Evolutionary conservation across 2,797 vertebrate species (phyloP).

Genomic region (Micromesistius poutassou): DNA sequence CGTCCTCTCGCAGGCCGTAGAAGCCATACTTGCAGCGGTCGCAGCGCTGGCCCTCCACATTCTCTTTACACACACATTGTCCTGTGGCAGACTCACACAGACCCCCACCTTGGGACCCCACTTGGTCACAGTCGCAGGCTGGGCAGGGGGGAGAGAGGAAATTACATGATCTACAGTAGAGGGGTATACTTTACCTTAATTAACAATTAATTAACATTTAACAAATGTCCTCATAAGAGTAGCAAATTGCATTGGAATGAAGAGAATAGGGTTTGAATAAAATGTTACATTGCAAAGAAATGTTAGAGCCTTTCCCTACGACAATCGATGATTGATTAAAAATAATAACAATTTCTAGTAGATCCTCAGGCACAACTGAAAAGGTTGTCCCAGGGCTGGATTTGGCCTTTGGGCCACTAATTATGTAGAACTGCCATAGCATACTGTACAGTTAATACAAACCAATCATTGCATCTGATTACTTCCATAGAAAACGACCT

Average conservation of each 20-base stretch:
- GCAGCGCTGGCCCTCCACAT: conserved; percentile 80
- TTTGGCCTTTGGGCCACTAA: not conserved
- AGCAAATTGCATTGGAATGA: not conserved
- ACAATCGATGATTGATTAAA: not conserved
- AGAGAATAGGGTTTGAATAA: not conserved
- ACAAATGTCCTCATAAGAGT: no score
- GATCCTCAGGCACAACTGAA: no score
- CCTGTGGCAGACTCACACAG: conserved; percentile 74
- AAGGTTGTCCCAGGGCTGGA: no score
- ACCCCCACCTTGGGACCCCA: conserved; percentile 64
- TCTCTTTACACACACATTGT: conserved; percentile 79
- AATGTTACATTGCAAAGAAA: not conserved
- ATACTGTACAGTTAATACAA: not conserved
- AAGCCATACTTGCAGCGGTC: conserved; percentile 77
- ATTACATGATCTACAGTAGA: not conserved
- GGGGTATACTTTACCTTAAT: no score
- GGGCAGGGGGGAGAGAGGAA: not conserved
- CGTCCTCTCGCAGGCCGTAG: conserved; percentile 66
- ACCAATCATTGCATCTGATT: not conserved
- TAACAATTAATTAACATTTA: no score
- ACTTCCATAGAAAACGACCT: not conserved
- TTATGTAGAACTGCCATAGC: not conserved
- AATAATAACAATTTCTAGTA: not conserved
- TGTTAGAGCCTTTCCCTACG: not conserved
- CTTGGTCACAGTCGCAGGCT: conserved; percentile 81